These are phyloP conservation scores for Dermochelys coriacea DNA, from an alignment of 2,797 vertebrate species.

Conservation along the genomic window DNA sequence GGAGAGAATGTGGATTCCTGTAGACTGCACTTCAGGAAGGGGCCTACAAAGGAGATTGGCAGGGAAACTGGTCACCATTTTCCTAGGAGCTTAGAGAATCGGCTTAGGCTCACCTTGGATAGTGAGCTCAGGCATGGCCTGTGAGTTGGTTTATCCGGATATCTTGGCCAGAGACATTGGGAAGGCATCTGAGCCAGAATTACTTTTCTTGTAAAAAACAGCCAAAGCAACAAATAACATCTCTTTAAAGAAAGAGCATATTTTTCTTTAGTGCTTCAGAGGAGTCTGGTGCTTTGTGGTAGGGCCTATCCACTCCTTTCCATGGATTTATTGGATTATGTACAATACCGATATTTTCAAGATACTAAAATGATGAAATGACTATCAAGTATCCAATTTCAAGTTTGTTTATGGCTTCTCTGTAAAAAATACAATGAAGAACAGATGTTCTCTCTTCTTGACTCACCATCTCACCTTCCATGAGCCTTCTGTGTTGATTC, in stretches of 20 bases:
- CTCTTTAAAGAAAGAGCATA: background rate
- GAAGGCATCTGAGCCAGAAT: background rate
- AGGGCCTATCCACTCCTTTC: background rate
- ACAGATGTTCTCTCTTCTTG: background rate
- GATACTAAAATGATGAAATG: background rate
- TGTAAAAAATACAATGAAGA: background rate
- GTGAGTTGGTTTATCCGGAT: background rate
- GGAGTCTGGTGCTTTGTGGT: background rate
- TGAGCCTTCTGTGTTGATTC: background rate
- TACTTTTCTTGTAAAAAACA: background rate
- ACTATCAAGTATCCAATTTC: background rate
- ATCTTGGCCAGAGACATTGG: background rate
- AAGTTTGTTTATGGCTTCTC: background rate
- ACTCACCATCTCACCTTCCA: background rate
- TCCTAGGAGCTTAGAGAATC: background rate
- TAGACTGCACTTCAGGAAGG: background rate
- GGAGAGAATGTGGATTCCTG: too few species aligned
- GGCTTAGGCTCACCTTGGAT: background rate
- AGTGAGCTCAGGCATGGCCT: too few species aligned
- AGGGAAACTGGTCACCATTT: background rate
- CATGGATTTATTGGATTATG: background rate
- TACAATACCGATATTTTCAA: background rate
- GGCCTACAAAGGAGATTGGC: background rate
- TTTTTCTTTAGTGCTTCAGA: background rate
- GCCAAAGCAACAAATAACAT: constrained; percentile 1